A percentile compares a stretch with the other conserved stretches of the same genome.
Evolutionary conservation across 2,888 invertebrate genomes (phyloP).

Genomic region (Lycia hirtaria): DNA sequence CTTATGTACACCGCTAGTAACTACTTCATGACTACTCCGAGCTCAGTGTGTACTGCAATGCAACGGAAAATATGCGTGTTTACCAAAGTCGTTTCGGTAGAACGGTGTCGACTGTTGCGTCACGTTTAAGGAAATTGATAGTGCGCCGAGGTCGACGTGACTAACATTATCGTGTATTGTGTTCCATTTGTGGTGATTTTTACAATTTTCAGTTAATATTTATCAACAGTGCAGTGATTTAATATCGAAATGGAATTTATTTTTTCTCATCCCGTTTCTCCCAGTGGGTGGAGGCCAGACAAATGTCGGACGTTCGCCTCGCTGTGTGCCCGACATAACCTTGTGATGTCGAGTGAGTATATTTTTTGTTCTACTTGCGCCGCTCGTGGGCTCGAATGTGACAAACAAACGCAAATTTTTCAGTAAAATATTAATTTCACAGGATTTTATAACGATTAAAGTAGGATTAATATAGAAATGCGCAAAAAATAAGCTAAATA

Average conservation of each 20-base stretch:
- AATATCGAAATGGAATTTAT: slow-evolving; percentile 65
- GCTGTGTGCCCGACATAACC: slow-evolving; percentile 80
- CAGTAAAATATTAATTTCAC: slow-evolving; percentile 31
- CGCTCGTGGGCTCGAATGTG: slow-evolving; percentile 40
- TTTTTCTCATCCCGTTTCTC: slow-evolving; percentile 74
- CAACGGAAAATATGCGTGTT: slow-evolving; percentile 86
- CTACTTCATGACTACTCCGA: slow-evolving; percentile 85
- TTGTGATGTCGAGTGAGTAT: slow-evolving; percentile 80
- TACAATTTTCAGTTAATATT: slow-evolving; percentile 56
- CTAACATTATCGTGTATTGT: slow-evolving; percentile 78
- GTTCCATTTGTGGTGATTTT: slow-evolving; percentile 65
- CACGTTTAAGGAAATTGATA: slow-evolving; percentile 85
- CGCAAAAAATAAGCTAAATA: slow-evolving; percentile 56
- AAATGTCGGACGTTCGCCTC: slow-evolving; percentile 80
- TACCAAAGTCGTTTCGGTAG: slow-evolving; percentile 85
- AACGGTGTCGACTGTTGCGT: slow-evolving; percentile 85
- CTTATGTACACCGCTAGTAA: slow-evolving; percentile 85
- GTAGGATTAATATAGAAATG: slow-evolving; percentile 48
- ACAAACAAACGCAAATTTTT: slow-evolving; percentile 31
- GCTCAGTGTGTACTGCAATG: slow-evolving; percentile 86
- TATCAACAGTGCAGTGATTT: slow-evolving; percentile 66
- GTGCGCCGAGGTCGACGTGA: slow-evolving; percentile 83
- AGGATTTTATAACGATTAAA: slow-evolving; percentile 40
- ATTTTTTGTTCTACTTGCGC: slow-evolving; percentile 63
- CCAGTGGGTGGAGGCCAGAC: slow-evolving; percentile 80